A percentile compares a stretch with the other conserved stretches of the same genome.
phyloP scores from a whole-genome alignment of 2,113 vertebrate genomes.

The Steatornis caripensis region DNA sequence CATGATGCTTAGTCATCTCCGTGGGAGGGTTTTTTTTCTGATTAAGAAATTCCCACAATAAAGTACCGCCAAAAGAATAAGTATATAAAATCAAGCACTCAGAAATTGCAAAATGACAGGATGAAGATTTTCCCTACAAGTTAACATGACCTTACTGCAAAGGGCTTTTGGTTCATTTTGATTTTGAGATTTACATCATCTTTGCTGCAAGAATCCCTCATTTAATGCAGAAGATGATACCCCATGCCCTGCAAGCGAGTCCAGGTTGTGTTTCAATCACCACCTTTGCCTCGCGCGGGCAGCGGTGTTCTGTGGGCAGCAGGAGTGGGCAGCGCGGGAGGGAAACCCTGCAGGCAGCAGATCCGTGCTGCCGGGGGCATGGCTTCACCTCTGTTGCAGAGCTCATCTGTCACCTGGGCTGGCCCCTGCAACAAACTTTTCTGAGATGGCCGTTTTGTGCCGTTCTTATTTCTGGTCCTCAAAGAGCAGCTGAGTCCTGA shows the following conservation, averaged over 20 bases:
- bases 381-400: neutral
- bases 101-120: neutral
- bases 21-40: neutral
- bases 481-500: neutral
- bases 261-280: neutral
- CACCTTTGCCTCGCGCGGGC: rapidly evolving
- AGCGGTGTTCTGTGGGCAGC: neutral
- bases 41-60: neutral
- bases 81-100: neutral
- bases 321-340: neutral
- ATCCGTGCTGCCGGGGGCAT: neutral
- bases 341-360: neutral
- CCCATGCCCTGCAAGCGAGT: neutral
- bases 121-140: neutral
- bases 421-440: neutral
- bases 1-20: neutral
- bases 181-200: neutral
- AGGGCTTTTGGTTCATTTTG: neutral
- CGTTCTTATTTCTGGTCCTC: neutral
- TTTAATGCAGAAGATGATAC: neutral
- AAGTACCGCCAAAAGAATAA: neutral
- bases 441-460: neutral
- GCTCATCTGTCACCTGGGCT: neutral
- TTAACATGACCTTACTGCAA: neutral
- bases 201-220: neutral